phyloP scores from a whole-genome alignment of 2,113 vertebrate species.

The Gasterosteus nipponicus region DNA sequence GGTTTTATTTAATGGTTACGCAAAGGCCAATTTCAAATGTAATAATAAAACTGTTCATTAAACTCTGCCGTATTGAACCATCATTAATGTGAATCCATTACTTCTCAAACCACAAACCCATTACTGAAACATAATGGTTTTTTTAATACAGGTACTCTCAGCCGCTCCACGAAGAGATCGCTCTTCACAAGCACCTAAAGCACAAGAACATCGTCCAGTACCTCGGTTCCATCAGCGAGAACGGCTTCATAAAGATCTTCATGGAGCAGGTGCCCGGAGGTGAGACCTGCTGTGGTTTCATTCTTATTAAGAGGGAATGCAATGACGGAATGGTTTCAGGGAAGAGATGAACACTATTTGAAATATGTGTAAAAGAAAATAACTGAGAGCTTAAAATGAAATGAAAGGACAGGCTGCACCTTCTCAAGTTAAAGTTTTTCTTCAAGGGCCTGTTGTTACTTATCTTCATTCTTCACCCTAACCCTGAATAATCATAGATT shows the following conservation, averaged over 20 bases:
- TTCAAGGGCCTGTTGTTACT: background rate
- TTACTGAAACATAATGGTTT: background rate
- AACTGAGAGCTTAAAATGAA: background rate
- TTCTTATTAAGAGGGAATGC: background rate
- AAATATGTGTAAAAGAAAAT: background rate
- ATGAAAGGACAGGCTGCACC: background rate
- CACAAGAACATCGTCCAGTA: slow-evolving; percentile 99
- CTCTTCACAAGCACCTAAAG: slow-evolving; percentile 96
- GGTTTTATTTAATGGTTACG: background rate
- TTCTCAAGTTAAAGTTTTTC: background rate
- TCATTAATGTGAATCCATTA: background rate
- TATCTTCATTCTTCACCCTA: background rate
- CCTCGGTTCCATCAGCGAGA: slow-evolving; percentile 96
- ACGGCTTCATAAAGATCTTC: slow-evolving; percentile 99
- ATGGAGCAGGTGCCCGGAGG: slow-evolving; percentile 99
- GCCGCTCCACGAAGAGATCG: slow-evolving; percentile 97
- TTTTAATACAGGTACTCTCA: slow-evolving; percentile 89
- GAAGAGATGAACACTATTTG: background rate
- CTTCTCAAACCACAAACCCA: background rate
- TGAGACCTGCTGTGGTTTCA: slow-evolving; percentile 69
- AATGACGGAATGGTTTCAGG: background rate
- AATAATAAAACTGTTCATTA: background rate
- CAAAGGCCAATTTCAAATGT: background rate
- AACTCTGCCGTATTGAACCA: background rate
- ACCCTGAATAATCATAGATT: background rate